Evolutionary conservation across 2,113 vertebrate species (phyloP), one percentile per base, ranked within the genome.

Genomic region (Delphinapterus leucas): DNA sequence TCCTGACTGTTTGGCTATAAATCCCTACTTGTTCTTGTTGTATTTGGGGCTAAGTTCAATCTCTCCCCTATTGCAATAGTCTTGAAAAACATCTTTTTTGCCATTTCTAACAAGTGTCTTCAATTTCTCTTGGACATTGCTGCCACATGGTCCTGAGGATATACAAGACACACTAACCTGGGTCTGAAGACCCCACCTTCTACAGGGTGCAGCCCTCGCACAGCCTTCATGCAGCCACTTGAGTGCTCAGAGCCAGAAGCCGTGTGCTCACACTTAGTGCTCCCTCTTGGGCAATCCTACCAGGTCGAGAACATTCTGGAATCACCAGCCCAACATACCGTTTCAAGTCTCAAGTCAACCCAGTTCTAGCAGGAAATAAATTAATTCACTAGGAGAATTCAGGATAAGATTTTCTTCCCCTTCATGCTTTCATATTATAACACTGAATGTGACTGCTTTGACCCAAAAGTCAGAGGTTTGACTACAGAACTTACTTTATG

Each of bases 191-290:
- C 10, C 33, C 49, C 6, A 2, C 23, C 13, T 79, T 21, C 33
- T 79, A 53, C 31, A 63, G 25, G 4, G 2, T 47, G 17, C 33
- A 86, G 23, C 11, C 13, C 38, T 61, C 33, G 10, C 10, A 6
- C n/a, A 15, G 33, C 58, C 28, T 65, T 25, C 18, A 3, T 9
- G 2, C 38, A 58, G 77, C 25, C 2, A 58, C 33, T 14, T 23
- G 17, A 61, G 20, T 3, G 5, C 26, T 2, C 53, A 49, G 28
- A 90, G 33, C 13, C 38, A 23, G 33, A 28, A 14, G 14, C 21
- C 49, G 12, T 21, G n/a, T 4, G 12, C n/a, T 77, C 3, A 2
- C n/a, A 49, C 14, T 28, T 21, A 4, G 3, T 6, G 1, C 18
- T 5, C 63, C 20, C 31, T 44, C 20, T 36, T 44, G 26, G 63